These are phyloP conservation scores for Siniperca knerii DNA, from an alignment of 2,113 vertebrate genomes.

Conservation along the genomic window DNA sequence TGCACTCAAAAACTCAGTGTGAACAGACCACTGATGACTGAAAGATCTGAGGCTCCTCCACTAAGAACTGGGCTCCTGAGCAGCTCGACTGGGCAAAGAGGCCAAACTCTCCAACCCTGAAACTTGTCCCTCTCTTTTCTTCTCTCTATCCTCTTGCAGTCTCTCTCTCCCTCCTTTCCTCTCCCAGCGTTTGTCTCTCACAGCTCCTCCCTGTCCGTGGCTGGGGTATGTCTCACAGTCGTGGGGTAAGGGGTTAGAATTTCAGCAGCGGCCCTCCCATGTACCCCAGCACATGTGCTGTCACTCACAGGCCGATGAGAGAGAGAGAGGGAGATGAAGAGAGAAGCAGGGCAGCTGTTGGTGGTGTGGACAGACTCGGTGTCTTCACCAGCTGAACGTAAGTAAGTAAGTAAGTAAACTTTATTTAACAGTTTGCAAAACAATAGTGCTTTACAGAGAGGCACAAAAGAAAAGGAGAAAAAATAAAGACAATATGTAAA, in stretches of 20 bases:
- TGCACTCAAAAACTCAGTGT: constrained; percentile 41
- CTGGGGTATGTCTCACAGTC: constrained; percentile 75
- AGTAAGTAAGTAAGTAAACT: constrained; percentile 26
- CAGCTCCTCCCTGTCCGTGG: constrained; percentile 78
- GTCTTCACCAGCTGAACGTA: constrained; percentile 38
- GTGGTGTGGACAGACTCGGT: constrained; percentile 55
- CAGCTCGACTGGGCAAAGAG: constrained; percentile 32
- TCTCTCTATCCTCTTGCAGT: constrained; percentile 31
- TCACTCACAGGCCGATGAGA: constrained; percentile 72
- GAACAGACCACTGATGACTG: constrained; percentile 36
- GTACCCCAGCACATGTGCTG: constrained; percentile 83
- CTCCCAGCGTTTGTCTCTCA: constrained; percentile 62
- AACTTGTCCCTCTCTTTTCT: constrained; percentile 37
- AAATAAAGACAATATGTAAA: neutral
- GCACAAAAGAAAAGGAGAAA: neutral
- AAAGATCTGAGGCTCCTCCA: constrained; percentile 32
- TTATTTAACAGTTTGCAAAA: constrained; percentile 26
- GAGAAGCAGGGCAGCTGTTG: constrained; percentile 74
- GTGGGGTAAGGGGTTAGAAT: constrained; percentile 75
- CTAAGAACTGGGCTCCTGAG: constrained; percentile 38
- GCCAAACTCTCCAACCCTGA: constrained; percentile 53
- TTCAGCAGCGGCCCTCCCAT: constrained; percentile 77
- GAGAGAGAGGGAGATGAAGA: constrained; percentile 58
- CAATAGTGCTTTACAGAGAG: neutral
- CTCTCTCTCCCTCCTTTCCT: constrained; percentile 47